Conservation (phyloP, 2,113 vertebrate genomes). For the Cettia cetti region DNA sequence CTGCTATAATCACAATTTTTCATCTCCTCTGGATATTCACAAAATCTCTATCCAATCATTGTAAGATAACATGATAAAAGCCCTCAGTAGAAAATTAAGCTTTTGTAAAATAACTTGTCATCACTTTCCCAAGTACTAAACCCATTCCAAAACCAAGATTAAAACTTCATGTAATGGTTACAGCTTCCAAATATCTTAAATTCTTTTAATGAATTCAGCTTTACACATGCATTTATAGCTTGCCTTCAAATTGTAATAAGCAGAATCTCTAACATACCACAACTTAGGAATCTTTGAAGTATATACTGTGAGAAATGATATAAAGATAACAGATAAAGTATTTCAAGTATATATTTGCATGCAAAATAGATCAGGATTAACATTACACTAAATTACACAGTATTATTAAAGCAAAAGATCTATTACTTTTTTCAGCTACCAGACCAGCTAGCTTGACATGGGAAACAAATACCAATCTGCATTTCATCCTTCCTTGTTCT, state of each 20-base stretch:
- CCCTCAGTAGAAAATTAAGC: neutral
- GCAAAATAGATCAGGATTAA: constrained; percentile 3
- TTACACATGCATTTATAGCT: neutral
- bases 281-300: constrained; percentile 21
- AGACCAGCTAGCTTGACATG: neutral
- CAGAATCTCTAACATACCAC: neutral
- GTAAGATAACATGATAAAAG: neutral
- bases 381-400: neutral
- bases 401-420: neutral
- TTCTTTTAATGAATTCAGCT: neutral
- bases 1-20: neutral
- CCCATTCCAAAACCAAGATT: neutral
- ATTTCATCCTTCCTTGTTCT: neutral
- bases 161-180: neutral
- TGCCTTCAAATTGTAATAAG: neutral
- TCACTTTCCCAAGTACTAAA: neutral
- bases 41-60: neutral
- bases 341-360: constrained; percentile 12
- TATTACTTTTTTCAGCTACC: neutral
- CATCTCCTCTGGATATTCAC: neutral
- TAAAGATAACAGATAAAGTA: neutral
- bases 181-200: neutral
- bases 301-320: constrained; percentile 10
- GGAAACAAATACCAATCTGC: neutral
- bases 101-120: neutral